Conservation (phyloP, 2,888 invertebrate genomes). For the Idaea aversata region DNA sequence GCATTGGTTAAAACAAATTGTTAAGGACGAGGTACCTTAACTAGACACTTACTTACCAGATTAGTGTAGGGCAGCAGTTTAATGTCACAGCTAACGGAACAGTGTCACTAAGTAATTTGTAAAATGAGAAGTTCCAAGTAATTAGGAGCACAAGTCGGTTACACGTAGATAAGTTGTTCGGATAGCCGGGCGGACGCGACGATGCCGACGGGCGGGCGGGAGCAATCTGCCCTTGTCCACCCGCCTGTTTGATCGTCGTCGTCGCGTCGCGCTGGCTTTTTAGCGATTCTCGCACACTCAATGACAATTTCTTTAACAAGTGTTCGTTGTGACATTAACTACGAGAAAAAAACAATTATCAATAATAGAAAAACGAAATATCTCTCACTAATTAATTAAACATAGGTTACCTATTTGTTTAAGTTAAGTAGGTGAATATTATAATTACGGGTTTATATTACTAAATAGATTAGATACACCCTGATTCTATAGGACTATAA, state of each 20-base stretch:
- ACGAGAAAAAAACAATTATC: not conserved
- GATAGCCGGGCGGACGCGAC: constrained; percentile 42
- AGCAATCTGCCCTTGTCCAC: constrained; percentile 40
- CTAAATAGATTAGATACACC: too few species aligned
- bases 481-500: too few species aligned
- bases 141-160: constrained; percentile 38
- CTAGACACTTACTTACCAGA: constrained; percentile 19
- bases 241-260: not conserved
- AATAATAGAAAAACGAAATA: not conserved
- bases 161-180: constrained; percentile 23
- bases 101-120: constrained; percentile 36
- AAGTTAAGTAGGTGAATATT: too few species aligned
- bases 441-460: too few species aligned
- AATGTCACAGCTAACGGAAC: constrained; percentile 34
- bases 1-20: constrained; percentile 28
- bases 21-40: constrained; percentile 32
- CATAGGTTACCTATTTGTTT: too few species aligned
- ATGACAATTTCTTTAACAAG: not conserved
- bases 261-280: not conserved
- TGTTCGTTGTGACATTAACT: not conserved
- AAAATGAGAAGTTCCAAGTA: constrained; percentile 34
- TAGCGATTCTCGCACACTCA: constrained; percentile 10
- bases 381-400: not conserved
- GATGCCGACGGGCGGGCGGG: constrained; percentile 43
- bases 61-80: constrained; percentile 25